A percentile compares a stretch with the other conserved stretches of the same genome.
phyloP scores from a whole-genome alignment of 2,113 vertebrate species.

The Neodontobutis hainanensis region DNA sequence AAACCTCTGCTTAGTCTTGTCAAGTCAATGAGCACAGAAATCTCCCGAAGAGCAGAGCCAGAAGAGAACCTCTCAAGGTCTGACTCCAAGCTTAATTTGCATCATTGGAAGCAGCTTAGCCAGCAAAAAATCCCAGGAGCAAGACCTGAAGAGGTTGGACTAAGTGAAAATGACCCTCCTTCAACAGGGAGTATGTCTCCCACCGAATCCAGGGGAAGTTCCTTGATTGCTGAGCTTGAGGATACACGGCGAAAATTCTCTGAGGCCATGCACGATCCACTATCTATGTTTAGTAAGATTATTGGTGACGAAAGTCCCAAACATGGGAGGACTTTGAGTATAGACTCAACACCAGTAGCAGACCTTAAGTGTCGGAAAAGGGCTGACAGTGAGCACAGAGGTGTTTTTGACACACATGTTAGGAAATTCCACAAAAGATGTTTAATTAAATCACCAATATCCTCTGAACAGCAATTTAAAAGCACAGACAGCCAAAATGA shows the following conservation, averaged over 20 bases:
- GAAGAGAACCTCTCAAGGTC: conserved; percentile 80
- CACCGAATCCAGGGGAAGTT: conserved; percentile 65
- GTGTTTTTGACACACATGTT: conserved; percentile 40
- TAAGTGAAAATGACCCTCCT: conserved; percentile 49
- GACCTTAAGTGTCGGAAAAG: conserved; percentile 23
- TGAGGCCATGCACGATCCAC: conserved; percentile 83
- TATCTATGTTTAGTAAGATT: conserved; percentile 84
- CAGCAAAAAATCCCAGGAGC: conserved; percentile 61
- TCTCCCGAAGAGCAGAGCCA: conserved; percentile 71
- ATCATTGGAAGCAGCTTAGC: conserved; percentile 76
- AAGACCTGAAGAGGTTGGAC: conserved; percentile 31
- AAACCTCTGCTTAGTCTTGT: conserved; percentile 78
- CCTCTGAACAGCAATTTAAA: conserved; percentile 29
- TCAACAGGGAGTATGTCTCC: conserved; percentile 70
- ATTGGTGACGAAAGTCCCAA: conserved; percentile 81
- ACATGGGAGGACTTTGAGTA: conserved; percentile 35
- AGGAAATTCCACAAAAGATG: conserved; percentile 40
- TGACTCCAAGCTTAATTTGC: conserved; percentile 79
- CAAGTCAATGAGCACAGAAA: conserved; percentile 80
- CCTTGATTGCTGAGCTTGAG: conserved; percentile 82
- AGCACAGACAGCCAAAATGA: conserved; percentile 68
- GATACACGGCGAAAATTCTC: conserved; percentile 82
- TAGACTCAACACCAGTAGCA: conserved; percentile 30
- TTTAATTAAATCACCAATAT: conserved; percentile 21
- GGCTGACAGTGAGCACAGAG: conserved; percentile 22